These are phyloP conservation scores for Hypselothyrea guttata DNA, from an alignment of 2,888 invertebrate species.

Conservation along the genomic window DNA sequence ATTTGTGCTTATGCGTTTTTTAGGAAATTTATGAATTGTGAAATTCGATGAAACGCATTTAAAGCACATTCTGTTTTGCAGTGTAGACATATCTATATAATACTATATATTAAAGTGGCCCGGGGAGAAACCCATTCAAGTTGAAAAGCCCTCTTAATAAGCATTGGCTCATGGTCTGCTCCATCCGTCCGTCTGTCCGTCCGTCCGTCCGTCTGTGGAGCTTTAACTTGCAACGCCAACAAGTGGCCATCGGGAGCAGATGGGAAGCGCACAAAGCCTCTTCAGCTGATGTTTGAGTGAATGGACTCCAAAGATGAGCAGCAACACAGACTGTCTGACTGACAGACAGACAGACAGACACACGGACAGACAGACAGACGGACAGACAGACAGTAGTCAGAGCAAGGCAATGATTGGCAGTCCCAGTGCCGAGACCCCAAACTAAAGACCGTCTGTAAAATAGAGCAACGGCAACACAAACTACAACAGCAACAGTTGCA, in stretches of 20 bases:
- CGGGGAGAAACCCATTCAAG: conserved; percentile 66
- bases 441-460: conserved; percentile 59
- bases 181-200: conserved; percentile 8
- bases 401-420: conserved; percentile 67
- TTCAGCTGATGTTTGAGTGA: conserved; percentile 69
- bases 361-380: conserved; percentile 12
- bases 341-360: conserved; percentile 16
- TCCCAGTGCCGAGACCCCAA: conserved; percentile 18
- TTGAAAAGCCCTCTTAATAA: conserved; percentile 77
- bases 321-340: too few species aligned
- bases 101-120: conserved; percentile 40
- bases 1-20: too few species aligned
- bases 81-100: conserved; percentile 5
- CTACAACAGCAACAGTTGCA: conserved; percentile 43
- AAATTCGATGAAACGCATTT: too few species aligned
- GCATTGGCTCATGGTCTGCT: conserved; percentile 48
- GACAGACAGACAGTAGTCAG: conserved; percentile 26
- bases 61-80: not conserved
- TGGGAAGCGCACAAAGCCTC: conserved; percentile 41
- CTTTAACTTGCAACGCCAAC: conserved; percentile 47
- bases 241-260: conserved; percentile 53
- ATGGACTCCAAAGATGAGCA: conserved; percentile 71
- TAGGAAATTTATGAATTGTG: too few species aligned
- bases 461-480: conserved; percentile 59
- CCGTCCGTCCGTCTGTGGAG: not conserved